Evolutionary conservation across 1,140 invertebrate species (phyloP).

Genomic region (Achatina immaculata): DNA sequence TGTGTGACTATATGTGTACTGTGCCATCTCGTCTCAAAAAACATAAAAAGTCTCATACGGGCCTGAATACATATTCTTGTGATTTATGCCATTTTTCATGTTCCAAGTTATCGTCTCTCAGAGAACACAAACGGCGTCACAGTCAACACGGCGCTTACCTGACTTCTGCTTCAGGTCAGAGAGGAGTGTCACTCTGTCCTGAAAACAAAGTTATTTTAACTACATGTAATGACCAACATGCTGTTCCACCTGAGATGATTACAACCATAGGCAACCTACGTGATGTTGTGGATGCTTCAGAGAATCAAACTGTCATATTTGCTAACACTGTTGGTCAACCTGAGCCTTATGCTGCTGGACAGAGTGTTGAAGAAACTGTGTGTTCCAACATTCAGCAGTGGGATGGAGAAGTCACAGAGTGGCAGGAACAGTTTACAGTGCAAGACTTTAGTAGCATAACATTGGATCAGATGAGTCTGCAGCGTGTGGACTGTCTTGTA

Average conservation of each 20-base stretch:
- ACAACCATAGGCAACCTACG: too few species aligned
- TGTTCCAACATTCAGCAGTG: not conserved
- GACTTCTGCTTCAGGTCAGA: not conserved
- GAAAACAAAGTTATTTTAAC: not conserved
- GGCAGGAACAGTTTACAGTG: not conserved
- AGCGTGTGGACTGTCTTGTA: not conserved
- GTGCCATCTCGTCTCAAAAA: conserved; percentile 12
- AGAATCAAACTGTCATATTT: conserved; percentile 3
- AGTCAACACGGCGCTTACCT: not conserved
- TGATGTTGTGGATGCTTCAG: not conserved
- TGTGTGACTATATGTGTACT: conserved; percentile 26
- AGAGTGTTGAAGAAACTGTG: not conserved
- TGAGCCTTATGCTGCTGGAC: not conserved
- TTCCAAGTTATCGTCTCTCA: not conserved
- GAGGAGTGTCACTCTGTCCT: not conserved
- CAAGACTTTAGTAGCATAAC: not conserved
- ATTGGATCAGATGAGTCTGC: conserved; percentile 3
- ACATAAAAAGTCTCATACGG: conserved; percentile 20
- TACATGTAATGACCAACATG: not conserved
- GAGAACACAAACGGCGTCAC: conserved; percentile 5
- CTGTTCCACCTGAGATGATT: not conserved
- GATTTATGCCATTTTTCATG: conserved; percentile 7
- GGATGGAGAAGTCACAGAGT: not conserved
- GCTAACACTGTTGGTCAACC: not conserved
- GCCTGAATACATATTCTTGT: not conserved